Conservation (phyloP, 1,140 invertebrate species). For the Cydia amplana region DNA sequence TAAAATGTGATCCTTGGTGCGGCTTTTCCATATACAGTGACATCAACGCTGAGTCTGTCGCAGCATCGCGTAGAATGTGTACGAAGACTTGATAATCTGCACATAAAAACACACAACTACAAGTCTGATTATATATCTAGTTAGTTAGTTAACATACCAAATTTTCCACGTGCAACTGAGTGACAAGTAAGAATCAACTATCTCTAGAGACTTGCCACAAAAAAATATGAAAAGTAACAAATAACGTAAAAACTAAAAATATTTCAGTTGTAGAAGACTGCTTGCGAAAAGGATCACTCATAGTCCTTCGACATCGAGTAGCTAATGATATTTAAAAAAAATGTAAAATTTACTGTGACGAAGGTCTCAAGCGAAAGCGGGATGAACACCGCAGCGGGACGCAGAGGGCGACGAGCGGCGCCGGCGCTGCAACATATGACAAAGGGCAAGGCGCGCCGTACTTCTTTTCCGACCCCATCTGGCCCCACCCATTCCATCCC, state of each 20-base stretch:
- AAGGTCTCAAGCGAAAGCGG: slow-evolving; percentile 72
- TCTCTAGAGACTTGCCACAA: no score
- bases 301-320: no score
- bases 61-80: slow-evolving; percentile 68
- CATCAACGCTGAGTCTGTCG: slow-evolving; percentile 56
- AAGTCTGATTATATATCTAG: no score
- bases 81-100: slow-evolving; percentile 70
- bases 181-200: no score
- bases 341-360: slow-evolving; percentile 50
- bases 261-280: no score
- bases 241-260: no score
- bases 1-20: neutral
- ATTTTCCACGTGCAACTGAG: no score
- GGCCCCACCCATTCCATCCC: slow-evolving; percentile 50
- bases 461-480: slow-evolving; percentile 28
- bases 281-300: no score
- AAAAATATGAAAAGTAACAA: no score
- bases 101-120: slow-evolving; percentile 39
- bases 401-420: slow-evolving; percentile 57
- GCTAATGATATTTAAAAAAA: neutral
- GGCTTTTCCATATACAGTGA: neutral
- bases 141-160: no score
- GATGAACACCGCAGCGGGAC: slow-evolving; percentile 61
- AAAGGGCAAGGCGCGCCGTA: slow-evolving; percentile 55
- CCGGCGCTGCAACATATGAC: slow-evolving; percentile 50